Evolutionary conservation across 2,797 vertebrate species (phyloP).

Genomic region (Neosilurus mollespiculum): DNA sequence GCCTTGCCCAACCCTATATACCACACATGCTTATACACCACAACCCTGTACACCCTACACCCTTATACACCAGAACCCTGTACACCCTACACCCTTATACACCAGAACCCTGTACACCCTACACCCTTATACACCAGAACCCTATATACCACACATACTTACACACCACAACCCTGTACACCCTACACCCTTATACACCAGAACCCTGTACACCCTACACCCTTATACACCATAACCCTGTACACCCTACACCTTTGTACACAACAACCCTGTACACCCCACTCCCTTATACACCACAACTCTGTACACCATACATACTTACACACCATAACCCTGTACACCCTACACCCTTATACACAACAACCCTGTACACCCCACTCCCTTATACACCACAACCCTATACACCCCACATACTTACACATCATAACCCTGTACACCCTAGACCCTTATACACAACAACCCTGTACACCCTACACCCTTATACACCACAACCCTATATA

Average conservation of each 20-base stretch:
- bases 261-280: not conserved
- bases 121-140: not conserved
- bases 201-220: not conserved
- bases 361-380: not conserved
- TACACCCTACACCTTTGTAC: not conserved
- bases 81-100: not conserved
- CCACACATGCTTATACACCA: not conserved
- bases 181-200: not conserved
- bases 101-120: not conserved
- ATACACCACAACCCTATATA: not conserved
- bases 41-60: not conserved
- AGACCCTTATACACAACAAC: not conserved
- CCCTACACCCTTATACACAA: not conserved
- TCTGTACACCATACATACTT: not conserved
- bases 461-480: not conserved
- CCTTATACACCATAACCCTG: not conserved
- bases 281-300: not conserved
- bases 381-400: not conserved
- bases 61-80: not conserved
- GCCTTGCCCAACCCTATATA: not conserved
- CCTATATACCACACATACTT: not conserved
- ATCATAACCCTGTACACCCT: not conserved
- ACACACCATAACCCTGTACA: not conserved
- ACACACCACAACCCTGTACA: not conserved
- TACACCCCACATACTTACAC: not conserved